Base-by-base conservation (phyloP, 1,140 invertebrate genomes). In the Drosophila sechellia region DNA sequence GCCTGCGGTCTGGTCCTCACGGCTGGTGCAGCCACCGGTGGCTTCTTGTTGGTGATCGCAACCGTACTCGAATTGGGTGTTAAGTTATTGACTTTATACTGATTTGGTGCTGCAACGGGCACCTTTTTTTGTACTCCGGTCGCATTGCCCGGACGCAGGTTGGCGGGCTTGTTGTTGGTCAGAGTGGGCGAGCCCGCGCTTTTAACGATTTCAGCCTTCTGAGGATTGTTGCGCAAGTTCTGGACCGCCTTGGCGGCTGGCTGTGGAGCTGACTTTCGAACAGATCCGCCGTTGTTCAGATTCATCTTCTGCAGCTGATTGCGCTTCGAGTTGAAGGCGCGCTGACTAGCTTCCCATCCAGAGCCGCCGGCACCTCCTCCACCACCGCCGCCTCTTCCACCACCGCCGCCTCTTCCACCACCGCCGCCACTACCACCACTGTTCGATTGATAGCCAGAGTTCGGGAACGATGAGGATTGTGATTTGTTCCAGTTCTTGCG, bases 241-340 rank as follows among this genome's bases (percentile, higher is more conserved):
- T 71, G 54, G 8, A 71, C 53, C 0, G 43, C 43, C 37, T 70
- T 70, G 4, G 20, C 43, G 2, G 64, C 42, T 0, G 50, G 52
- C 35, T 40, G 65, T 1, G 52, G 68, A 10, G 17, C 42, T 5
- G 68, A 42, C 3, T 71, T 71, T 0, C 68, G 68, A 1, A 71
- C 15, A n/a, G 43, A 52, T 8, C 68, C 68, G 10, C 68, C 65
- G 12, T 71, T 70, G 20, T 71, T 71, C 0, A 35, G 12, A 2
- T 71, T 70, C 11, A 68, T n/a, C 35, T 71, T 71, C 3, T 71
- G 65, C 3, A 57, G 52, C 35, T 71, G 68, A 13, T 49, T 71
- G 6, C 68, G 64, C 52, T 71, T 71, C 2, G 68, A 57, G 52
- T 71, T 71, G 6, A 20, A 71, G 17, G 68, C 68, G 0, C 68